phyloP scores from a whole-genome alignment of 2,113 vertebrate species.

The Lichenostomus cassidix region DNA sequence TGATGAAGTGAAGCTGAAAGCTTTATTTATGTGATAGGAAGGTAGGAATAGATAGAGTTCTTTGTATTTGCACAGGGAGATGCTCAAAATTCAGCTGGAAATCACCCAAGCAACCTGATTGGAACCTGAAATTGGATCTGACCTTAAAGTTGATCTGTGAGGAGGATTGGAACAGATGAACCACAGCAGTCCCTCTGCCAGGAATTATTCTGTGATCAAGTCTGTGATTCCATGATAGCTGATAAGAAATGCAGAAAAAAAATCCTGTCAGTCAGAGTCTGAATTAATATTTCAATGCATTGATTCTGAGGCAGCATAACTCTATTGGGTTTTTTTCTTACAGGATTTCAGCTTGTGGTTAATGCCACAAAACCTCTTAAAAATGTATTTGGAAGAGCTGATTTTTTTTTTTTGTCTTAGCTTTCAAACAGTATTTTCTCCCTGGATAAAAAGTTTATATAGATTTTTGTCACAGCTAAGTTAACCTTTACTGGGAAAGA shows the following conservation, averaged over 20 bases:
- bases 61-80: not conserved
- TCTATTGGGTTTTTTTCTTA: not conserved
- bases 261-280: not conserved
- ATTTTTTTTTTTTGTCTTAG: not conserved
- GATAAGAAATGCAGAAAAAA: not conserved
- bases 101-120: not conserved
- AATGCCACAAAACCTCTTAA: not conserved
- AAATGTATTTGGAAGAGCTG: not conserved
- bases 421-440: not conserved
- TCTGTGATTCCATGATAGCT: not conserved
- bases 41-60: not conserved
- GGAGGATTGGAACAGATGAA: not conserved
- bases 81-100: not conserved
- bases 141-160: not conserved
- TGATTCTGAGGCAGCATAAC: not conserved
- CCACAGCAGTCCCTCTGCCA: not conserved
- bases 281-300: not conserved
- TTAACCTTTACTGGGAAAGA: not conserved
- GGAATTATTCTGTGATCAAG: not conserved
- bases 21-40: not conserved
- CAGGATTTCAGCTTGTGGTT: accelerated
- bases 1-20: not conserved
- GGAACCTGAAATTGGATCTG: not conserved
- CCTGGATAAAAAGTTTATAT: not conserved
- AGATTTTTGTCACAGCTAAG: not conserved